Evolutionary conservation across 2,113 vertebrate genomes (phyloP).

Genomic region (Gobio gobio): DNA sequence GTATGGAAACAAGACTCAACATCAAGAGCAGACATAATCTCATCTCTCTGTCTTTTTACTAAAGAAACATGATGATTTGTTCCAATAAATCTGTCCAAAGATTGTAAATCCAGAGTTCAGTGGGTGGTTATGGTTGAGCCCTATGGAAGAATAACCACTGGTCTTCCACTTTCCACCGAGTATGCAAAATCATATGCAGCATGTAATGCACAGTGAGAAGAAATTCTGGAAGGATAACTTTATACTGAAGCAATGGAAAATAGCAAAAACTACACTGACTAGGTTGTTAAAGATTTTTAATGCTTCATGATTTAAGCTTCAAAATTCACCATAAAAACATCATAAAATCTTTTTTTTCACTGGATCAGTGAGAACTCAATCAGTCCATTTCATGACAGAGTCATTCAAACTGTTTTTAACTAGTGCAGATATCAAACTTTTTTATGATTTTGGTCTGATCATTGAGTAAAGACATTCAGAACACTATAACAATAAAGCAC

Average conservation of each 20-base stretch:
- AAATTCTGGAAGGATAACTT: background rate
- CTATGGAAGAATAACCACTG: background rate
- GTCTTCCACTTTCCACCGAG: background rate
- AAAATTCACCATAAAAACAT: background rate
- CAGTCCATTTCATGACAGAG: background rate
- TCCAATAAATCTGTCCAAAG: slow-evolving; percentile 29
- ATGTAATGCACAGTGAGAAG: background rate
- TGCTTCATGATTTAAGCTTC: too few species aligned
- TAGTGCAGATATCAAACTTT: background rate
- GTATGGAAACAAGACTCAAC: slow-evolving; percentile 51
- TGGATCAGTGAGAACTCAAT: background rate
- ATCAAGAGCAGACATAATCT: slow-evolving; percentile 56
- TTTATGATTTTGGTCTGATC: background rate
- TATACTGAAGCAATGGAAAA: background rate
- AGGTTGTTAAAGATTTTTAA: background rate
- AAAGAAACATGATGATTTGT: slow-evolving; percentile 15
- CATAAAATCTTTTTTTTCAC: background rate
- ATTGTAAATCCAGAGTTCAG: slow-evolving; percentile 27
- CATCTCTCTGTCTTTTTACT: slow-evolving; percentile 38
- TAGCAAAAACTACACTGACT: background rate
- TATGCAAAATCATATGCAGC: background rate
- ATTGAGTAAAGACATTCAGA: background rate
- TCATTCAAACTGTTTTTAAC: too few species aligned
- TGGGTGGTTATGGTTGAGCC: slow-evolving; percentile 28
- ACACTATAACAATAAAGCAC: background rate